phyloP scores from a whole-genome alignment of 2,888 invertebrate species.

The Ennomos erosarius region DNA sequence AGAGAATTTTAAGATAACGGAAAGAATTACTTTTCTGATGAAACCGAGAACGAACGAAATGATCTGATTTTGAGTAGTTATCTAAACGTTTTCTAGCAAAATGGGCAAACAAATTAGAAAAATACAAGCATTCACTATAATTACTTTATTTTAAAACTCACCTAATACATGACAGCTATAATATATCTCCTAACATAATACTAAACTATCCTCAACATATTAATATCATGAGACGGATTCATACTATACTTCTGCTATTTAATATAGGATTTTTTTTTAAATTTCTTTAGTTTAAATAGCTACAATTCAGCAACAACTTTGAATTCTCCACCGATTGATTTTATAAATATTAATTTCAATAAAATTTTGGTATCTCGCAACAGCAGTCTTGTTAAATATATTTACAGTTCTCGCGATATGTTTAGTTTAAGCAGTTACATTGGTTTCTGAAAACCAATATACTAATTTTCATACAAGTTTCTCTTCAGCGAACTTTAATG shows the following conservation, averaged over 20 bases:
- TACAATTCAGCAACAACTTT: slow-evolving; percentile 23
- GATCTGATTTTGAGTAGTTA: too few relatives aligned
- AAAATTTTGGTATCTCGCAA: slow-evolving; percentile 21
- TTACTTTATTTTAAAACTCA: slow-evolving; percentile 29
- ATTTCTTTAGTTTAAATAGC: slow-evolving; percentile 9
- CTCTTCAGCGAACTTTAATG: slow-evolving; percentile 77
- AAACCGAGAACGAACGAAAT: too few relatives aligned
- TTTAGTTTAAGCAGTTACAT: slow-evolving; percentile 21
- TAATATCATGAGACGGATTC: slow-evolving; percentile 39
- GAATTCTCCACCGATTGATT: slow-evolving; percentile 1
- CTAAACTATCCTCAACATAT: slow-evolving; percentile 19
- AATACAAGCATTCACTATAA: slow-evolving; percentile 12
- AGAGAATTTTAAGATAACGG: too few relatives aligned
- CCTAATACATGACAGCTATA: slow-evolving; percentile 26
- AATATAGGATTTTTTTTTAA: slow-evolving; percentile 17
- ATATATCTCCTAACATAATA: slow-evolving; percentile 15
- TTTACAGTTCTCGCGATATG: slow-evolving; percentile 31
- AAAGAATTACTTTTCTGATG: too few relatives aligned
- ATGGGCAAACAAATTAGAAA: slow-evolving; percentile 3
- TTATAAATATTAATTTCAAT: slow-evolving; percentile 14
- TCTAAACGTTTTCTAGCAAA: not conserved
- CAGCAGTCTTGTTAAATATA: slow-evolving; percentile 33
- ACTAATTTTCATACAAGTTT: slow-evolving; percentile 72
- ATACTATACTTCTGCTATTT: slow-evolving; percentile 18
- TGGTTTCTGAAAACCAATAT: slow-evolving; percentile 15